Percentiles rank a stretch among this genome's conserved stretches.
These are phyloP conservation scores for Zygothrica quintamaculata DNA, from an alignment of 2,888 invertebrate species.

Conservation along the genomic window DNA sequence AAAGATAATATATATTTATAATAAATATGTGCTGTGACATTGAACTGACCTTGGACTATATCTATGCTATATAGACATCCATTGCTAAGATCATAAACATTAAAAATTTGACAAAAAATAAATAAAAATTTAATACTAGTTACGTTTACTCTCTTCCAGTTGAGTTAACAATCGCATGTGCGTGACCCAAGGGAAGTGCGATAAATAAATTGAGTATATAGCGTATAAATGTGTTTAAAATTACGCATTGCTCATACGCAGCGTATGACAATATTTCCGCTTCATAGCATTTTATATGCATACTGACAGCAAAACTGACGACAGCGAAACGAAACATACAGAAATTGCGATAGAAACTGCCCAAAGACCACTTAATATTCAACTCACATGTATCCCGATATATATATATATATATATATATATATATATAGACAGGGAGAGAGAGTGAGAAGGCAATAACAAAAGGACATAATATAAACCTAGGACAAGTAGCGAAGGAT, in stretches of 20 bases:
- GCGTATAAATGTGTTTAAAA: constrained; percentile 77
- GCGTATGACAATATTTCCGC: constrained; percentile 77
- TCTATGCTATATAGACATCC: no score
- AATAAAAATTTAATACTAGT: not conserved
- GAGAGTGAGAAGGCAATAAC: no score
- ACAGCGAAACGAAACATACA: not conserved
- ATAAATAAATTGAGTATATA: constrained; percentile 71
- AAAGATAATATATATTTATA: no score
- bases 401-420: constrained; percentile 8
- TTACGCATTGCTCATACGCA: constrained; percentile 79
- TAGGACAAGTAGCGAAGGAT: not conserved
- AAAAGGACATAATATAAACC: constrained; percentile 17
- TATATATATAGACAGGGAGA: no score
- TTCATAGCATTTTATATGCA: constrained; percentile 58
- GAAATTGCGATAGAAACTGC: constrained; percentile 27
- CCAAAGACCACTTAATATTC: constrained; percentile 69
- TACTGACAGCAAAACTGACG: constrained; percentile 9
- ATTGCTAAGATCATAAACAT: no score
- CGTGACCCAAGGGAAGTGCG: constrained; percentile 33
- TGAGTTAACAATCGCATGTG: constrained; percentile 39
- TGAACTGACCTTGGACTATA: no score
- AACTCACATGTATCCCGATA: constrained; percentile 47
- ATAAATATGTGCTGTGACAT: no score
- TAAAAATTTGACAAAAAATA: no score
- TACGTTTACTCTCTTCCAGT: not conserved